Evolutionary conservation across 2,113 vertebrate species (phyloP), one percentile per base, ranked within the genome.

Genomic region (Protobothrops mucrosquamatus): DNA sequence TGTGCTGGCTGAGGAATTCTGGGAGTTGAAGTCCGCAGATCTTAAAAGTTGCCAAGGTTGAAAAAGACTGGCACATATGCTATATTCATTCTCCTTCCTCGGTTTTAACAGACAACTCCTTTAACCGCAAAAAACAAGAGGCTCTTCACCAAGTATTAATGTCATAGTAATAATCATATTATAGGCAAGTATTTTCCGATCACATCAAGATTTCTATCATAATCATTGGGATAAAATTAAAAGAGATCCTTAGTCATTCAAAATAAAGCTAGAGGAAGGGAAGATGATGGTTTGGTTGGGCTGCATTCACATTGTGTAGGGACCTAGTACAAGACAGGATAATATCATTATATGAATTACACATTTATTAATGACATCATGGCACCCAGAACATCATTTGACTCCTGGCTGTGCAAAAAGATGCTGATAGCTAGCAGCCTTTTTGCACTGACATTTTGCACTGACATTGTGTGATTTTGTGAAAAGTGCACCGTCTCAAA

Each of bases 81-180:
- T 94, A 92, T 94, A 89, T 91, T 94, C 93, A 92, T 91, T 51
- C 91, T 90, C 91, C 91, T 89, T 57, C 90, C 56, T 89, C 57
- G 24, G 2, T 59, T 94, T 92, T 81, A 85, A 56, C 57, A 91
- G 91, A 61, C 55, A 90, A 93, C 89, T 92, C 95, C 88, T 93
- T 57, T 48, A 69, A 94, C 93, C 0, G 0, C 0, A 91, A 59
- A 95, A 95, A 81, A 57, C 92, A 95, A 89, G 91, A 93, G 92
- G 91, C 61, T 4, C 2, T 3, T 56, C 0, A 56, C 93, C 6
- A 93, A 93, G 92, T 95, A 92, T n/a, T 48, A 95, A 85, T 20
- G 93, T 26, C 96, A 61, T 89, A n/a, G 4, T 34, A 94, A 89
- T 54, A 89, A 94, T 0, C 0, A 61, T 39, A 54, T 6, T 91